phyloP scores from a whole-genome alignment of 2,888 invertebrate species.

The Ophion slaviceki region DNA sequence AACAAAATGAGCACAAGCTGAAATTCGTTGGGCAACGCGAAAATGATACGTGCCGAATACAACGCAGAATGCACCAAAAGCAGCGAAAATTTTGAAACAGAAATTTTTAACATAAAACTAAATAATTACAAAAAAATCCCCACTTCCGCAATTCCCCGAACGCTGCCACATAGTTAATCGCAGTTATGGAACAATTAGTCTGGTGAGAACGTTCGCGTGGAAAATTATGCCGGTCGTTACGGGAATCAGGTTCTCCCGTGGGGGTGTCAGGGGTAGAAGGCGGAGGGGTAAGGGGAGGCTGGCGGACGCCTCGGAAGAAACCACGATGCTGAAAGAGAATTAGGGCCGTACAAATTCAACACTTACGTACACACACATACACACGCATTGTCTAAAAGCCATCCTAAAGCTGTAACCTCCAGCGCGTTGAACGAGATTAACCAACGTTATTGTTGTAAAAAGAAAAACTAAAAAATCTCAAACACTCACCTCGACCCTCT shows the following conservation, averaged over 20 bases:
- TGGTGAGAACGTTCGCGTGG: constrained; percentile 65
- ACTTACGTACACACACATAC: neutral
- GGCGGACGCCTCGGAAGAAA: constrained; percentile 52
- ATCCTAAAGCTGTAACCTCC: too few species aligned
- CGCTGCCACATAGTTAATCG: constrained; percentile 58
- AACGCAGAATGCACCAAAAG: too few species aligned
- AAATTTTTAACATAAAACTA: neutral
- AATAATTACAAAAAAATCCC: neutral
- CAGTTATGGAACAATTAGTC: constrained; percentile 67
- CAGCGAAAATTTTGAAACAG: neutral
- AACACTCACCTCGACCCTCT: too few species aligned
- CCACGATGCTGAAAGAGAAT: constrained; percentile 17
- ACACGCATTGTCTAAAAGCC: neutral
- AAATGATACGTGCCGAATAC: too few species aligned
- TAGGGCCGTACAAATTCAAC: too few species aligned
- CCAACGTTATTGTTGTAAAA: too few species aligned
- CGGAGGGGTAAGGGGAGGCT: constrained; percentile 9
- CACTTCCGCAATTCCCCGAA: constrained; percentile 20
- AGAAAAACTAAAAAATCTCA: too few species aligned
- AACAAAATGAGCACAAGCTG: too few species aligned
- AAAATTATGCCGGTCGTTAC: constrained; percentile 67
- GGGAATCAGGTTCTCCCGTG: constrained; percentile 59
- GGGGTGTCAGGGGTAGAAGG: neutral
- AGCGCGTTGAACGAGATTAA: too few species aligned
- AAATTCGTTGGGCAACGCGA: too few species aligned